Conservation (phyloP, 2,113 vertebrate genomes). For the Addax nasomaculatus region DNA sequence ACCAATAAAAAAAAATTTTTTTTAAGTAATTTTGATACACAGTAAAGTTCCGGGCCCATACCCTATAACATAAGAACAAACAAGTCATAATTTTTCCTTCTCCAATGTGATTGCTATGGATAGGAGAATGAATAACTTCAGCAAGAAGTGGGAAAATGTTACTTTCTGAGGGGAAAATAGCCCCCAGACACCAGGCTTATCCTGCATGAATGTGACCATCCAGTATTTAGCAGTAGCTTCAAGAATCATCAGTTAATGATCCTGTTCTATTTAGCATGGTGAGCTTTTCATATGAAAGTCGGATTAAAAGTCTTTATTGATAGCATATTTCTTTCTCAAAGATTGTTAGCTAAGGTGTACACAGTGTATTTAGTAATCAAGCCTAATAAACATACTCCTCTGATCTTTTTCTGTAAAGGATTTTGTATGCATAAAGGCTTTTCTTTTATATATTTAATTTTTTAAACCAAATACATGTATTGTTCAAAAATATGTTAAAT, state of each 20-base stretch:
- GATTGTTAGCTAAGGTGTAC: neutral
- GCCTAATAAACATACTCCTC: neutral
- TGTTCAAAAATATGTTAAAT: constrained; percentile 23
- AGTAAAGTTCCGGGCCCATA: neutral
- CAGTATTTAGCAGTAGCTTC: neutral
- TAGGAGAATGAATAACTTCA: neutral
- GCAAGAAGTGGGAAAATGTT: neutral
- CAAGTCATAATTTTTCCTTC: neutral
- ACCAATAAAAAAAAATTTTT: neutral
- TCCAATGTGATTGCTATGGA: neutral
- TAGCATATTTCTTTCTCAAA: constrained; percentile 3
- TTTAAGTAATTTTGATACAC: neutral
- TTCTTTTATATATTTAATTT: neutral
- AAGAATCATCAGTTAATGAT: neutral
- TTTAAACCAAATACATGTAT: neutral
- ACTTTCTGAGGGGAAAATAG: neutral
- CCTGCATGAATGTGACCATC: neutral
- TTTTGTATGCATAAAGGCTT: neutral
- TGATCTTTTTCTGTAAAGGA: neutral
- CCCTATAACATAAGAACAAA: neutral
- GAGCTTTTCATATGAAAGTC: neutral
- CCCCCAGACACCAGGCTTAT: neutral
- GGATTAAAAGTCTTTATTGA: neutral
- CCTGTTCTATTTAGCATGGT: neutral
- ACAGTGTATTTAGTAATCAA: neutral